These are phyloP conservation scores for Apodemia zela DNA, from an alignment of 2,888 invertebrate species.

Conservation along the genomic window DNA sequence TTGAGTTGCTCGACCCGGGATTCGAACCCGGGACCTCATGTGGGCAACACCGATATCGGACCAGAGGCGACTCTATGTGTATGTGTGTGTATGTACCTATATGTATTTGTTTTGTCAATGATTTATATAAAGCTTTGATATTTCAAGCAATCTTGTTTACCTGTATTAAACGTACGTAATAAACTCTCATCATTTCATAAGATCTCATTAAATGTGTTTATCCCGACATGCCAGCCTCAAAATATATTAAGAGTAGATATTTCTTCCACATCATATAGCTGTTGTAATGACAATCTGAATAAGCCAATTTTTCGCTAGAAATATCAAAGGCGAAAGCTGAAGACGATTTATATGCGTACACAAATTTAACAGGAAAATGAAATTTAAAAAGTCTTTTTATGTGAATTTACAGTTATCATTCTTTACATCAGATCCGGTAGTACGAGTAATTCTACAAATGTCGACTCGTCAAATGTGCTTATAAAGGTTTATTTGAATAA, in stretches of 20 bases:
- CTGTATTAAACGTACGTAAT: slow-evolving; percentile 9
- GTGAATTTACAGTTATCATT: background rate
- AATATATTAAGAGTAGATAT: slow-evolving; percentile 6
- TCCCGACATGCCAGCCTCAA: slow-evolving; percentile 4
- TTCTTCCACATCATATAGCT: slow-evolving; percentile 16
- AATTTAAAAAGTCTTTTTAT: background rate
- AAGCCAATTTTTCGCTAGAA: slow-evolving; percentile 17
- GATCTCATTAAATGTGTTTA: slow-evolving; percentile 16
- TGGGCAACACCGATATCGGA: too few species aligned
- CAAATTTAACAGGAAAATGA: slow-evolving; percentile 5
- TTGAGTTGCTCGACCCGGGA: too few species aligned
- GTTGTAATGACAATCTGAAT: slow-evolving; percentile 16
- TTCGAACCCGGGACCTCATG: too few species aligned
- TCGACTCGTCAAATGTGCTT: too few species aligned
- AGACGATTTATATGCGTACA: slow-evolving; percentile 2
- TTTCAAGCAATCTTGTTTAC: background rate
- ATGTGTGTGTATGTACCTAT: too few species aligned
- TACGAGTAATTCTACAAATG: too few species aligned
- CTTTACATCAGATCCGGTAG: too few species aligned
- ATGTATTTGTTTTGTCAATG: too few species aligned
- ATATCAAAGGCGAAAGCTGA: slow-evolving; percentile 2
- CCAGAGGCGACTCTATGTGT: too few species aligned
- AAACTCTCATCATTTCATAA: background rate
- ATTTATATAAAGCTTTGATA: background rate
- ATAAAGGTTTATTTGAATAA: too few species aligned